Conservation (phyloP, 2,888 invertebrate species). For the Oxystoma pomonae region DNA sequence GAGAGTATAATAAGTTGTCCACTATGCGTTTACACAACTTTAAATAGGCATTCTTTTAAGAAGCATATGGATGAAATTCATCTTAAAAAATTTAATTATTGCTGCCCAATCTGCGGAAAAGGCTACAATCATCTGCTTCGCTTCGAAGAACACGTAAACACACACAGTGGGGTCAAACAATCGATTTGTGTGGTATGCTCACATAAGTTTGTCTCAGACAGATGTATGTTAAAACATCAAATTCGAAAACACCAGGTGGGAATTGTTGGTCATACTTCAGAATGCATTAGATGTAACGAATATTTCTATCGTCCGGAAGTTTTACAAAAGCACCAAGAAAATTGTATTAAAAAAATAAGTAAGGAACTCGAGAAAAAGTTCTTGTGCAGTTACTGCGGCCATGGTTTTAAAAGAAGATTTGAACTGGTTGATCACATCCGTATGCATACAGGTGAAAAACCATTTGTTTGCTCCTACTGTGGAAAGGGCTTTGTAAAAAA, state of each 20-base stretch:
- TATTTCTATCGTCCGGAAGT: conserved; percentile 37
- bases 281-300: conserved; percentile 39
- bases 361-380: conserved; percentile 54
- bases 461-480: conserved; percentile 36
- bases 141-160: conserved; percentile 55
- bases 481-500: conserved; percentile 37
- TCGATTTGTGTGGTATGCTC: conserved; percentile 52
- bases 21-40: conserved; percentile 36
- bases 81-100: conserved; percentile 47
- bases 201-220: conserved; percentile 50
- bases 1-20: conserved; percentile 18
- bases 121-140: conserved; percentile 53
- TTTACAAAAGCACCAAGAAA: conserved; percentile 48
- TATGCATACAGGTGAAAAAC: conserved; percentile 38
- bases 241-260: conserved; percentile 41
- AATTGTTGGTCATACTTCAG: conserved; percentile 46
- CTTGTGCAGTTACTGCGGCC: conserved; percentile 41
- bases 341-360: conserved; percentile 19
- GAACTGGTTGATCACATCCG: conserved; percentile 35
- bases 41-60: conserved; percentile 35
- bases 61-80: conserved; percentile 41
- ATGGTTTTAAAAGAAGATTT: conserved; percentile 36
- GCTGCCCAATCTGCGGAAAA: conserved; percentile 53
- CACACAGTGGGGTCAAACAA: conserved; percentile 52
- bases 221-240: conserved; percentile 40